Evolutionary conservation across 2,797 vertebrate genomes (phyloP), one percentile per base, ranked within the genome.

Genomic region (Gastrophryne carolinensis): DNA sequence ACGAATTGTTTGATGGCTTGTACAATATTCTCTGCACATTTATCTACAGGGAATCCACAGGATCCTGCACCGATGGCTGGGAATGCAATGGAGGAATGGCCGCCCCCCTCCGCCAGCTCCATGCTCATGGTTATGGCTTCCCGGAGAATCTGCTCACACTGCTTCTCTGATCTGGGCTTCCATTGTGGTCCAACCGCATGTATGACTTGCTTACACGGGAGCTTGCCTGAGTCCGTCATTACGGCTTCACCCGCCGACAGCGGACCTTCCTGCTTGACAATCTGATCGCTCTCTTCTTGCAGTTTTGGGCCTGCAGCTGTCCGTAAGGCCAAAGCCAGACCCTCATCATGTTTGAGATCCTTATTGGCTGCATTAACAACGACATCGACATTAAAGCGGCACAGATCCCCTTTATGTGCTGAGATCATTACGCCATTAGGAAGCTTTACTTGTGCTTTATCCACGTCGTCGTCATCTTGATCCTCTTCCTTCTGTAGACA

Each of bases 311-410:
- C 95, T 1, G 94, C 95, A 0, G 89, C 92, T 4, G 62, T 70
- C 0, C 84, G 80, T 50, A 98, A 85, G 0, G 89, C 89, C 0
- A 26, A 24, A 0, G 94, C 93, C 24, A 97, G 76, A 0, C 93
- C 93, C 0, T 90, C 89, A 0, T 44, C 75, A 79, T 94, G 95
- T 23, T 84, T 70, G 6, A 98, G 80, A 0, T 90, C 79, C 78
- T 93, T 91, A 0, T 94, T 96, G 3, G 95, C 85, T 0, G 92
- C 88, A 6, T 95, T 97, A 67, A 98, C 94, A 27, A 97, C 87
- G 1, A 87, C 93, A 0, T 95, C 93, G 0, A 83, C 90, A 0
- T 13, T 53, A 0, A 91, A 80, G 34, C 4, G 50, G 5, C 89
- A 89, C 84, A 98, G 83, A 78, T 98, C 57, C 0, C 80, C 91